Base-by-base conservation (phyloP, 2,113 vertebrate species). In the Pardalotus punctatus region DNA sequence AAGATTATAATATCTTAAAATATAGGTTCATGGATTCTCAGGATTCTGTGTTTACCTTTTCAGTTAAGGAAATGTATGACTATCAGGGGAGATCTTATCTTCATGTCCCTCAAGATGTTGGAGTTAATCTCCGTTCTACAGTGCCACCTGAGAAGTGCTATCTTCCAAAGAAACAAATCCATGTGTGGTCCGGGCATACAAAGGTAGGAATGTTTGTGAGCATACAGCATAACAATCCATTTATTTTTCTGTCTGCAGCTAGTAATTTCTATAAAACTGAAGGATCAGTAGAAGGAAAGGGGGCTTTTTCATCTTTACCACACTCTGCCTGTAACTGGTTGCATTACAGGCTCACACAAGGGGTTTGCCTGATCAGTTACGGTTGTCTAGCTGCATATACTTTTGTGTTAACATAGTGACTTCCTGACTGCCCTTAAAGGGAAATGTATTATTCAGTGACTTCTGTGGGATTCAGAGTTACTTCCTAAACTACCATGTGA, bases 61-160 rank as follows among this genome's bases (percentile, higher is more conserved):
- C 96, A 99, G 99, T 99, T 96, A 99, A 99, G 97, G 99, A 99
- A 89, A 99, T 99, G 98, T 99, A 99, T 76, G 99, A 99, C 97
- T 99, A 99, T 95, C 99, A 99, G 94, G 99, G 99, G 48, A 98
- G 99, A 87, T 99, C 99, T 11, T 99, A 99, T 69, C 98, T 99
- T 78, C 99, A 99, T 38, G 96, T 99, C 69, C 99, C 99, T 88
- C 99, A 99, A 97, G 99, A 99, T 90, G 99, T 99, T 93, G 99
- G 99, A 72, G 98, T 99, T 92, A 99, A 99, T 96, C 98, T 99
- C 33, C 98, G 99, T 66, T 99, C 99, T 40, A 60, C 97, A 6
- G 98, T 99, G 11, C 97, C 98, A 51, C 99, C 99, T 47, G 99
- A 99, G 78, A 99, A 99, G 79, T 99, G 99, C 97, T 99, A 99